Evolutionary conservation across 2,797 vertebrate species (phyloP), one percentile per base, ranked within the genome.

Genomic region (Myotis vivesi): DNA sequence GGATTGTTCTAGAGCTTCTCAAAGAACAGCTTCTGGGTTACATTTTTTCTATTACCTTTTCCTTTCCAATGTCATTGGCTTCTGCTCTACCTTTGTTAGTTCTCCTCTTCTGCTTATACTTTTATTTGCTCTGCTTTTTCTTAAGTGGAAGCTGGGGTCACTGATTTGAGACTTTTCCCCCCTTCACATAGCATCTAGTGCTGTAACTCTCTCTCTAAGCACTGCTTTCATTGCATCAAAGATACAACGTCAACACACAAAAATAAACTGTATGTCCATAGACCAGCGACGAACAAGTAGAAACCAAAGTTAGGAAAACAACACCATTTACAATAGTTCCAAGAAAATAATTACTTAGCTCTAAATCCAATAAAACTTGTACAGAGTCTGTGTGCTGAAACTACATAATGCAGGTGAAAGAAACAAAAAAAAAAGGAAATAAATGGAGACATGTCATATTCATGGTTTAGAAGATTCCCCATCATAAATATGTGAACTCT

Each of bases 291-390:
- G 38, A 82, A 86, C 36, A 94, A 80, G 44, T 30, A 86, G 59
- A 83, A 83, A 57, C 64, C 62, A 68, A 91, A 92, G 76, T 87
- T 13, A 79, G 79, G 71, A 79, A 38, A 83, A 38, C 28, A 95
- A 25, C 17, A 66, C 36, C 55, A 89, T 81, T 77, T 88, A 90
- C 44, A 85, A 41, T 46, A n/a, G 49, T 10, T n/a, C 53, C 59
- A 68, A 66, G 57, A 85, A 94, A 94, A 87, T 73, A 88, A 88
- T 89, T 87, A 68, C n/a, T 89, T 33, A 66, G 30, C 41, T 85
- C 30, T 51, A 80, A 89, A 75, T 73, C 46, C 76, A 62, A 79
- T 44, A 80, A 82, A 80, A 76, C 38, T 44, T 38, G 41, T 55
- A 81, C 3, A 94, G 59, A 36, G 44, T 44, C 12, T 72, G 8